Evolutionary conservation across 1,140 invertebrate species (phyloP).

Genomic region (Chrysopa pallens): DNA sequence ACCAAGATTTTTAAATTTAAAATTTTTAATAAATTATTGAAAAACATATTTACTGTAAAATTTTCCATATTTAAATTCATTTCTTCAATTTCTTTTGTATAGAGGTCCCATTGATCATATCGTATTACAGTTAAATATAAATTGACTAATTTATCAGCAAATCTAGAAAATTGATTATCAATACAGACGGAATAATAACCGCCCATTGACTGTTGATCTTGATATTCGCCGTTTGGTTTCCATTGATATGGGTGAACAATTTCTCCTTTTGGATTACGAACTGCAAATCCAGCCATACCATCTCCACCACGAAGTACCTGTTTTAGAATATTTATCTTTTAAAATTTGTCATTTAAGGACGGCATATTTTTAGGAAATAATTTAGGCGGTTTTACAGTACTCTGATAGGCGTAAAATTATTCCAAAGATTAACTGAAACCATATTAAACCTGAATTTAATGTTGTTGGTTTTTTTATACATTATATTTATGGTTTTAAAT

Average conservation of each 20-base stretch:
- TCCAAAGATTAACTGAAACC: no score
- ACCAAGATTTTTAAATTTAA: no score
- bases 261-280: slow-evolving; percentile 64
- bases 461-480: no score
- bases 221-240: slow-evolving; percentile 70
- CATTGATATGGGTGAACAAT: slow-evolving; percentile 82
- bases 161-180: slow-evolving; percentile 86
- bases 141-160: slow-evolving; percentile 82
- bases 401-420: no score
- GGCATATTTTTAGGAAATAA: no score
- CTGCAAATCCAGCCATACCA: slow-evolving; percentile 80
- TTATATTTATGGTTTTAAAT: no score
- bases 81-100: slow-evolving; percentile 74
- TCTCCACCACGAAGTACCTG: slow-evolving; percentile 76
- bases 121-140: slow-evolving; percentile 84
- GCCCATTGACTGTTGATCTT: slow-evolving; percentile 56
- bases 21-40: no score
- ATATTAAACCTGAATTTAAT: no score
- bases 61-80: slow-evolving; percentile 76
- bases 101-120: slow-evolving; percentile 88
- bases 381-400: no score
- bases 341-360: no score
- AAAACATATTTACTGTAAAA: slow-evolving; percentile 51
- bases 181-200: slow-evolving; percentile 89
- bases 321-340: no score